Evolutionary conservation across 2,797 vertebrate genomes (phyloP).

Genomic region (Lepus townsendii): DNA sequence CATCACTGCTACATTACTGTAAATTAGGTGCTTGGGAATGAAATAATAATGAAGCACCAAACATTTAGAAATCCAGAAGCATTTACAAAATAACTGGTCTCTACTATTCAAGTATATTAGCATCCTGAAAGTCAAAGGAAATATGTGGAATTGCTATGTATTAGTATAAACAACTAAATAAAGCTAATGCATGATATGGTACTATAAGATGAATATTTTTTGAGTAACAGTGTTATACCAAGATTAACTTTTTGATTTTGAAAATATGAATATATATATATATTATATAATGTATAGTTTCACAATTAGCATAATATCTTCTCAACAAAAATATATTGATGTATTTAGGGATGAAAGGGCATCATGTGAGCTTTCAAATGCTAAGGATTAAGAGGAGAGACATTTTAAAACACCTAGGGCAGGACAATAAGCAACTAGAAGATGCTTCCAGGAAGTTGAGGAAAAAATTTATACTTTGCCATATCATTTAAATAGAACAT

Average conservation of each 20-base stretch:
- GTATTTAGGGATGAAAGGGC: too few relatives aligned
- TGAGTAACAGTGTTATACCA: not conserved
- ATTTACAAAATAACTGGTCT: not conserved
- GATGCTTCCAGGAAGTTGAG: not conserved
- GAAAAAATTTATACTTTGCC: not conserved
- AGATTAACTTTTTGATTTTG: not conserved
- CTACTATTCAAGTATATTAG: not conserved
- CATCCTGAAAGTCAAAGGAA: not conserved
- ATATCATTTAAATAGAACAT: not conserved
- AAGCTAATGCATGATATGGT: not conserved
- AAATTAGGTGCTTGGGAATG: not conserved
- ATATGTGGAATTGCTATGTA: not conserved
- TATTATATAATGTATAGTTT: not conserved
- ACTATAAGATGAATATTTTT: too few relatives aligned
- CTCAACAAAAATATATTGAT: not conserved
- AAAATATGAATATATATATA: too few relatives aligned
- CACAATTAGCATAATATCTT: not conserved
- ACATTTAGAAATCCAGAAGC: not conserved
- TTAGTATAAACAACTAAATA: not conserved
- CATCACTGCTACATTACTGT: not conserved
- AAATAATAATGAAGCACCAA: not conserved
- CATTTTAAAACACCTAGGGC: not conserved
- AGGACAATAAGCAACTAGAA: constrained; percentile 37
- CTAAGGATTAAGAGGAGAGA: not conserved
- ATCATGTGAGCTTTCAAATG: not conserved